A percentile compares a stretch with the other conserved stretches of the same genome.
These are phyloP conservation scores for Agriopis marginaria DNA, from an alignment of 2,888 invertebrate genomes.

Conservation along the genomic window DNA sequence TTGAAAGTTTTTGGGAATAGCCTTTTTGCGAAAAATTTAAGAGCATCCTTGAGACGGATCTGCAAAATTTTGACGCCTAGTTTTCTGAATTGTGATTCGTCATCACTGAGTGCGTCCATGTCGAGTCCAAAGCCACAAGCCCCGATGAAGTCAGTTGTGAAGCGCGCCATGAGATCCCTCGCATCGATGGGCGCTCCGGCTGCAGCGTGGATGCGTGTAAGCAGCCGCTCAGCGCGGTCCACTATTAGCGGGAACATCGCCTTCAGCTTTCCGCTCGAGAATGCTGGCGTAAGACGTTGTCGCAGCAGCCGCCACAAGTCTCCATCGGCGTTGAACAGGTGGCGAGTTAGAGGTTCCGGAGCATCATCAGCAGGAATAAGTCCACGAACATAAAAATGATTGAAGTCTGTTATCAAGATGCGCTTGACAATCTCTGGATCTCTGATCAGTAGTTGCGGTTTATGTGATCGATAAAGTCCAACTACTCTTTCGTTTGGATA, in stretches of 20 bases:
- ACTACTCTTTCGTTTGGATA: conserved; percentile 63
- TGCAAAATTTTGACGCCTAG: conserved; percentile 60
- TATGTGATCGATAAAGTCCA: conserved; percentile 55
- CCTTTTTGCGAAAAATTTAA: conserved; percentile 54
- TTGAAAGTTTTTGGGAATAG: conserved; percentile 56
- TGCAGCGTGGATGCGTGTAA: conserved; percentile 47
- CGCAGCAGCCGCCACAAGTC: conserved; percentile 67
- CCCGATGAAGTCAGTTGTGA: conserved; percentile 68
- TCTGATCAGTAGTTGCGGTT: conserved; percentile 58
- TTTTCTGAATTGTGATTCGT: conserved; percentile 61
- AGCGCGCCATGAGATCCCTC: conserved; percentile 68
- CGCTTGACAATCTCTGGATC: conserved; percentile 64
- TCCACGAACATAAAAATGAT: conserved; percentile 59
- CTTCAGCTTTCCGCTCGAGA: conserved; percentile 66
- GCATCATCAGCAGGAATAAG: conserved; percentile 52
- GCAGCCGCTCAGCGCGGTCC: conserved; percentile 63
- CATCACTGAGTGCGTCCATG: conserved; percentile 60
- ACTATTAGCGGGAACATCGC: conserved; percentile 70
- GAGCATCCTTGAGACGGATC: conserved; percentile 41
- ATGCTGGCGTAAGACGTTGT: conserved; percentile 68
- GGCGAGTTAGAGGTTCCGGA: conserved; percentile 60
- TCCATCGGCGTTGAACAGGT: conserved; percentile 66
- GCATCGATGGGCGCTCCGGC: conserved; percentile 56
- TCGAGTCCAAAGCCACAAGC: conserved; percentile 68
- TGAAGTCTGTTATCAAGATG: conserved; percentile 60